A percentile compares a stretch with the other conserved stretches of the same genome.
These are phyloP conservation scores for Coturnix japonica DNA, from an alignment of 2,113 vertebrate genomes.

Conservation along the genomic window DNA sequence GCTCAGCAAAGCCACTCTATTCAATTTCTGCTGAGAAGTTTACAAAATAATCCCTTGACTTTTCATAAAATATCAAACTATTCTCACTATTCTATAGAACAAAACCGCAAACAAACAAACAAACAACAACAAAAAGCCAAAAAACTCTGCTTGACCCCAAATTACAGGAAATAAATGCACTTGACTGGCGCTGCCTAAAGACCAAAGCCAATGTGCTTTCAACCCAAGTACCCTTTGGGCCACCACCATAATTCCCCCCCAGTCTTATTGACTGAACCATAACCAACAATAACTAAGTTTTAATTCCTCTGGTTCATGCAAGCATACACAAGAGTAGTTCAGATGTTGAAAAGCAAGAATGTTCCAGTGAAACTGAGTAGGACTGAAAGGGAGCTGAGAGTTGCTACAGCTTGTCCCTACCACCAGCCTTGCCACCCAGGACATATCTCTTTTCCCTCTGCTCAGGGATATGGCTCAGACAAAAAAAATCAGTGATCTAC, in stretches of 20 bases:
- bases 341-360: background rate
- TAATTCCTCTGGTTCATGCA: background rate
- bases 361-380: background rate
- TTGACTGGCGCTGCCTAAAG: background rate
- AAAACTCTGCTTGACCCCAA: background rate
- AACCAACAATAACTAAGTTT: accelerated
- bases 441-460: background rate
- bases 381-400: background rate
- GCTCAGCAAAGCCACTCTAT: background rate
- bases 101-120: too few relatives aligned
- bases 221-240: background rate
- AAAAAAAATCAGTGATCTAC: background rate
- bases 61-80: constrained; percentile 34
- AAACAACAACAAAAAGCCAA: too few relatives aligned
- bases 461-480: background rate
- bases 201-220: background rate
- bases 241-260: background rate
- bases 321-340: background rate
- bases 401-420: background rate
- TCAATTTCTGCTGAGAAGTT: constrained; percentile 8
- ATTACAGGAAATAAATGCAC: background rate
- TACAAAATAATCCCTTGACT: constrained; percentile 36
- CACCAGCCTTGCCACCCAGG: background rate
- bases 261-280: background rate
- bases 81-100: background rate